Percentiles rank a stretch among this genome's conserved stretches.
Evolutionary conservation across 1,140 invertebrate species (phyloP).

Genomic region (Episyrphus balteatus): DNA sequence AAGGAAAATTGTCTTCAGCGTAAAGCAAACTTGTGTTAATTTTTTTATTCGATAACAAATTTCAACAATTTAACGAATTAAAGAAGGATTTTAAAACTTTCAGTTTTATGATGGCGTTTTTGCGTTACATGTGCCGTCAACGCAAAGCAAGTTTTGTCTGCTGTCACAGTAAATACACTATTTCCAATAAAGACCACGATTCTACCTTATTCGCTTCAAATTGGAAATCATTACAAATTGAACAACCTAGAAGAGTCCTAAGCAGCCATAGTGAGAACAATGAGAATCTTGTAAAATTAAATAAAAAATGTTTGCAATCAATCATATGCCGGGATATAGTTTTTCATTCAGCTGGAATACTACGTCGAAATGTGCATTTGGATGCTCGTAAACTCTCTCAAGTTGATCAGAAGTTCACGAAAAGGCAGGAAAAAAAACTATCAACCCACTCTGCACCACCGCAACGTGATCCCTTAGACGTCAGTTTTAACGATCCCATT

Average conservation of each 20-base stretch:
- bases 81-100: background rate
- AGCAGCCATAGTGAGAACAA: background rate
- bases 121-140: constrained; percentile 30
- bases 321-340: background rate
- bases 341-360: background rate
- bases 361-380: background rate
- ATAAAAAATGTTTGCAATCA: background rate
- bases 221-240: background rate
- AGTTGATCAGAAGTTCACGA: background rate
- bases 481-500: constrained; percentile 70
- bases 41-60: too few species aligned
- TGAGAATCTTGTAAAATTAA: background rate
- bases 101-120: constrained; percentile 33
- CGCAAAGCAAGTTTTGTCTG: constrained; percentile 29
- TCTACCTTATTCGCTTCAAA: background rate
- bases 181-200: background rate
- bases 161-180: constrained; percentile 13
- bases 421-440: background rate
- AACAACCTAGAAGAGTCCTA: background rate
- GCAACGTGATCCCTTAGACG: constrained; percentile 69
- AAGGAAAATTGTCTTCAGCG: background rate
- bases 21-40: background rate
- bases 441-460: constrained; percentile 18
- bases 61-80: background rate
- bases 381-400: constrained; percentile 3